These are phyloP conservation scores for Hycleus cichorii DNA, from an alignment of 1,140 invertebrate genomes.

Conservation along the genomic window DNA sequence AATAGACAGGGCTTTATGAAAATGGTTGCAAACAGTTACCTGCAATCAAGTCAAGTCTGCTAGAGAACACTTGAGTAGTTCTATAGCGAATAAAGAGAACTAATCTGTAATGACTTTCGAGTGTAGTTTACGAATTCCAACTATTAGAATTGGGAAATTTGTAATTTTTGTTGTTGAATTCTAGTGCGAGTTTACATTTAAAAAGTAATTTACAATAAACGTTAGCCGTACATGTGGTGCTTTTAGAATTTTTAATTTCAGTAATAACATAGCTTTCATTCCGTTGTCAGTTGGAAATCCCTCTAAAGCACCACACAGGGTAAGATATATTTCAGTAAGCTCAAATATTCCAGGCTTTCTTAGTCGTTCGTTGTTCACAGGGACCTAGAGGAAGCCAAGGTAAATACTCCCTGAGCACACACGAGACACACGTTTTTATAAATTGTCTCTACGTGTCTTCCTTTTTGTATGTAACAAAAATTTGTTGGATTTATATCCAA, in stretches of 20 bases:
- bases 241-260: constrained; percentile 15
- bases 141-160: no score
- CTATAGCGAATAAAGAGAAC: no score
- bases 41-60: no score
- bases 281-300: constrained; percentile 14
- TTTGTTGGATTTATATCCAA: constrained; percentile 24
- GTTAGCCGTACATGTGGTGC: not conserved
- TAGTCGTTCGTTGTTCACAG: constrained; percentile 19
- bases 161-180: no score
- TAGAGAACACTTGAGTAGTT: no score
- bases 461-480: constrained; percentile 17
- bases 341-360: constrained; percentile 21
- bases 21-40: no score
- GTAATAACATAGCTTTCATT: constrained; percentile 13
- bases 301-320: constrained; percentile 19
- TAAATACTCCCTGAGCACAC: constrained; percentile 24
- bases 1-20: no score
- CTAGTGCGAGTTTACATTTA: no score
- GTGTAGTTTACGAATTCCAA: no score
- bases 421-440: constrained; percentile 25
- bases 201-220: no score
- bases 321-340: constrained; percentile 21
- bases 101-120: no score
- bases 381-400: constrained; percentile 16
- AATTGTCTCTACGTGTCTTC: constrained; percentile 27